Conservation (phyloP, 2,888 invertebrate species). For the Bimastos eiseni region DNA sequence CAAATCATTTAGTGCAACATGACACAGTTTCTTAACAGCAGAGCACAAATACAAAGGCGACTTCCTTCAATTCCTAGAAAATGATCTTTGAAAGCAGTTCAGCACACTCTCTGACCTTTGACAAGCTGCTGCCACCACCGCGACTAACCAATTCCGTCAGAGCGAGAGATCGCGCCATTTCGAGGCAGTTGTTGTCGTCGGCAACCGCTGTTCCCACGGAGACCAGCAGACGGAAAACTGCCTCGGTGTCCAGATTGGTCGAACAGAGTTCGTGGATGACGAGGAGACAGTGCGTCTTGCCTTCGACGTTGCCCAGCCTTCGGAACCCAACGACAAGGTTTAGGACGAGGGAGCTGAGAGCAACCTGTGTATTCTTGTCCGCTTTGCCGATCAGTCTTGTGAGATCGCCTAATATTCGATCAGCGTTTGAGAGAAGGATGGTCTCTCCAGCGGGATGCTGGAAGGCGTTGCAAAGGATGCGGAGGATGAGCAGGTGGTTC, state of each 20-base stretch:
- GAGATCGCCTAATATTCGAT: constrained; percentile 49
- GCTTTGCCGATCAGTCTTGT: constrained; percentile 45
- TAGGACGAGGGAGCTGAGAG: constrained; percentile 73
- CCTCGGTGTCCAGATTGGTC: constrained; percentile 72
- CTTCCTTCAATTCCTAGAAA: neutral
- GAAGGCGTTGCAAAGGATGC: constrained; percentile 78
- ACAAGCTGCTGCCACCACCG: neutral
- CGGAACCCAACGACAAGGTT: constrained; percentile 70
- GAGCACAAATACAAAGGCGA: too few relatives aligned
- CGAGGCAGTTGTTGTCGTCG: constrained; percentile 54
- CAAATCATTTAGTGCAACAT: neutral
- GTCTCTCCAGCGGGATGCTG: constrained; percentile 65
- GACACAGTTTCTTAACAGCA: too few relatives aligned
- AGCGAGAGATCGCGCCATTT: constrained; percentile 54
- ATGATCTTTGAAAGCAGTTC: neutral
- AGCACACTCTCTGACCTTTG: neutral
- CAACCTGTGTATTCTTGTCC: constrained; percentile 69
- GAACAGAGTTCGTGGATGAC: constrained; percentile 53
- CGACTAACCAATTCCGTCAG: constrained; percentile 37
- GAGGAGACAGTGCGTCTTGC: constrained; percentile 51
- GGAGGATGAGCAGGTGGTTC: constrained; percentile 64
- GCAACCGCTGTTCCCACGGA: constrained; percentile 75
- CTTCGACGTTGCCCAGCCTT: constrained; percentile 49
- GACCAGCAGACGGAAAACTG: constrained; percentile 76
- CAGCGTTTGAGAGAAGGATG: constrained; percentile 48